Evolutionary conservation across 2,113 vertebrate species (phyloP).

Genomic region (Telmatochromis bifrenatus): DNA sequence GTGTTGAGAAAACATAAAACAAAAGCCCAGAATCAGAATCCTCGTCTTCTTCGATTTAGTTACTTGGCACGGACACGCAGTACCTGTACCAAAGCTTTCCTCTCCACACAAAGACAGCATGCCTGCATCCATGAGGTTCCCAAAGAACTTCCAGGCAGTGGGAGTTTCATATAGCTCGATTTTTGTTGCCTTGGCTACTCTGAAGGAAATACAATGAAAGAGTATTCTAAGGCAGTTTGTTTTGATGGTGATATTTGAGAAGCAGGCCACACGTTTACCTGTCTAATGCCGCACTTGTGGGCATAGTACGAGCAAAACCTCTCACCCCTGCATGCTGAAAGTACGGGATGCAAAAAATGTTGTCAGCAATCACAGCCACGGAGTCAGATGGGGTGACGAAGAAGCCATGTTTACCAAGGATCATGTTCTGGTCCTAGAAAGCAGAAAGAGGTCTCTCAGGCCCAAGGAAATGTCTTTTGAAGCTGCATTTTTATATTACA

Average conservation of each 20-base stretch:
- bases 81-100: slow-evolving; percentile 96
- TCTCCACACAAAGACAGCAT: slow-evolving; percentile 93
- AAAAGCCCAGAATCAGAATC: background rate
- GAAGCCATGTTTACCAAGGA: slow-evolving; percentile 90
- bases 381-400: slow-evolving; percentile 95
- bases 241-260: background rate
- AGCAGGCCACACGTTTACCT: slow-evolving; percentile 69
- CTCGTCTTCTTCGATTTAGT: background rate
- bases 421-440: slow-evolving; percentile 90
- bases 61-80: background rate
- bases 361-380: slow-evolving; percentile 91
- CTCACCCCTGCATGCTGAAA: slow-evolving; percentile 93
- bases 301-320: slow-evolving; percentile 95
- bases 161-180: slow-evolving; percentile 95
- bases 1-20: background rate
- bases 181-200: slow-evolving; percentile 92
- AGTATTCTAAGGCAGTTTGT: background rate
- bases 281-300: slow-evolving; percentile 90
- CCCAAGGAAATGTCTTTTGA: background rate
- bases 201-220: slow-evolving; percentile 44
- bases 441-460: background rate
- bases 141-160: slow-evolving; percentile 96
- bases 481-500: background rate
- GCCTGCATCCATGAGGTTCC: slow-evolving; percentile 94
- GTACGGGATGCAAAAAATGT: slow-evolving; percentile 94